A percentile compares a stretch with the other conserved stretches of the same genome.
Conservation (phyloP, 1,140 invertebrate genomes). For the Aphaenogaster rudis region DNA sequence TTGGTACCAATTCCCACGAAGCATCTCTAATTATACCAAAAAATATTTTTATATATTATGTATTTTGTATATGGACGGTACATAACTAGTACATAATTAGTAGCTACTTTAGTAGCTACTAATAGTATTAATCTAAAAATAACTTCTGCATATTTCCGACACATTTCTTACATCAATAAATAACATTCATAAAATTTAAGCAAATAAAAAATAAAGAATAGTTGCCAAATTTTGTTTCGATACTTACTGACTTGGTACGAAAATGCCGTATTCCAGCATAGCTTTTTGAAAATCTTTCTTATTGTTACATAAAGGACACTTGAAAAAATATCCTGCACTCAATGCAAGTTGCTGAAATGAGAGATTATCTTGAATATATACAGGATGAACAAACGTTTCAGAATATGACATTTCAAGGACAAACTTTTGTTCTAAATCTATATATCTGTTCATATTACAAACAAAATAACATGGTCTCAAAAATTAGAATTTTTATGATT, state of each 20-base stretch:
- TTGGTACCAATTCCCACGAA: conserved; percentile 90
- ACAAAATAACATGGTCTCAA: not conserved
- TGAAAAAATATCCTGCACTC: conserved; percentile 91
- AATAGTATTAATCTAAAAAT: not conserved
- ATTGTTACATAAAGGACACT: conserved; percentile 91
- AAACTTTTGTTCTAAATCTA: not conserved
- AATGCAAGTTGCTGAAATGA: conserved; percentile 88
- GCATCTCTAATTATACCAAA: conserved; percentile 88
- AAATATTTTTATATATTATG: not conserved
- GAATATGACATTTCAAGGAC: no score
- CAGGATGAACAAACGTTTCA: no score
- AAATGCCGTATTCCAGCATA: conserved; percentile 90
- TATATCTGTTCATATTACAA: not conserved
- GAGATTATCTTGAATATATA: conserved; percentile 45
- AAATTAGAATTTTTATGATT: no score
- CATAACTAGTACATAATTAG: not conserved
- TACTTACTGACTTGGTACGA: conserved; percentile 89
- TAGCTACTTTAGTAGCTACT: not conserved
- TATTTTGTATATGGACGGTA: not conserved
- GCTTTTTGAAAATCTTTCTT: conserved; percentile 88
- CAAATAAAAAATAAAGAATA: not conserved
- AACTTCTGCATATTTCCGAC: not conserved
- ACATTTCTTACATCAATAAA: not conserved
- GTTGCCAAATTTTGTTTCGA: not conserved
- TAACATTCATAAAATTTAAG: not conserved